Evolutionary conservation across 2,797 vertebrate species (phyloP).

Genomic region (Hippocampus kuda): DNA sequence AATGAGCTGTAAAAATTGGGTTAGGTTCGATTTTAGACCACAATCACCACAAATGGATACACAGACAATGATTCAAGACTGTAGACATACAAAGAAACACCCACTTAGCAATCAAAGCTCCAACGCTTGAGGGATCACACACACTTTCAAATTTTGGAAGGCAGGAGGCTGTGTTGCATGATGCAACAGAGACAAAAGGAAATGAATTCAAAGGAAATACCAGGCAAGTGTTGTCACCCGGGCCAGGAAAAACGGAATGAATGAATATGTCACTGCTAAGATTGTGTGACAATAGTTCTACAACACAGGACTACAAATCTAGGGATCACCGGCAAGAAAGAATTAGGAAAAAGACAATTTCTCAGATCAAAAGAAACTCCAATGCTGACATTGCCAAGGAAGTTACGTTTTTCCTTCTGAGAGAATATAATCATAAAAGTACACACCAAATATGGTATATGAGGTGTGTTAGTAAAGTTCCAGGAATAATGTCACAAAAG

Average conservation of each 20-base stretch:
- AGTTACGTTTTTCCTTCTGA: not conserved
- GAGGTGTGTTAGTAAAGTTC: no score
- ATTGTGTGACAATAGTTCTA: constrained; percentile 32
- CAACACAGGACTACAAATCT: constrained; percentile 28
- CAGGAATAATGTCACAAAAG: no score
- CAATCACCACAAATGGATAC: no score
- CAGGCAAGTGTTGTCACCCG: constrained; percentile 47
- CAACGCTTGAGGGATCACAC: constrained; percentile 36
- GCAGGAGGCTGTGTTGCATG: constrained; percentile 26
- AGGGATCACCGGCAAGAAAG: constrained; percentile 29
- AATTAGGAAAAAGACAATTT: constrained; percentile 20
- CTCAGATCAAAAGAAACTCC: constrained; percentile 15
- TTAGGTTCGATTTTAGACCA: no score
- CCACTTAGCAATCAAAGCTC: constrained; percentile 44
- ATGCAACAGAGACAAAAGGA: constrained; percentile 53
- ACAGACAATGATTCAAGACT: no score
- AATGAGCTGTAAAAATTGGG: no score
- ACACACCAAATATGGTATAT: no score
- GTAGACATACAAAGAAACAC: no score
- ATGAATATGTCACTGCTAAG: constrained; percentile 35
- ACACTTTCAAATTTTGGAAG: constrained; percentile 20
- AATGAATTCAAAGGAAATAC: constrained; percentile 54
- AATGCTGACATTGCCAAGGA: not conserved
- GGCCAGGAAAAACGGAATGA: constrained; percentile 23
- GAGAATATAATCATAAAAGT: no score